Evolutionary conservation across 2,113 vertebrate species (phyloP).

Genomic region (Chlamydotis undulata): DNA sequence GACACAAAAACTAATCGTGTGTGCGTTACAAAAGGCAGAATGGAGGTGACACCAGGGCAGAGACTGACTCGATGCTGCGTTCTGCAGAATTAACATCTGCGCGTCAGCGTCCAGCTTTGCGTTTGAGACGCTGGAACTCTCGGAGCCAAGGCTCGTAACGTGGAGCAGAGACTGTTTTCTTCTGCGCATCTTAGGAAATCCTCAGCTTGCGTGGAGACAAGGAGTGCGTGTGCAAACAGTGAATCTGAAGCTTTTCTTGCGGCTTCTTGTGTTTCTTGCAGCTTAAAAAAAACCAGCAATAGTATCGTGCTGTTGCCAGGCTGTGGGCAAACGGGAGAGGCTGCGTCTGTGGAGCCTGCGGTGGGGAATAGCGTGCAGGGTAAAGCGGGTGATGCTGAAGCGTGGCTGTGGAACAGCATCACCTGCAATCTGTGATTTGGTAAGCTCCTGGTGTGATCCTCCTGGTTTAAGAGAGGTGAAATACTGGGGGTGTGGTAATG

Average conservation of each 20-base stretch:
- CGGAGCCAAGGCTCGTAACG: neutral
- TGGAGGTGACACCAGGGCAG: neutral
- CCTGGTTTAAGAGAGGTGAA: neutral
- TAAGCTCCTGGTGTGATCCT: neutral
- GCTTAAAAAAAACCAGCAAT: neutral
- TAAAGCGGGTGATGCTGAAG: neutral
- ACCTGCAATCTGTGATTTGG: neutral
- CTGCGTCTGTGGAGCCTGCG: neutral
- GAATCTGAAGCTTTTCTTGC: neutral
- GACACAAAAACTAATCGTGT: neutral
- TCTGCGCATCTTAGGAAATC: neutral
- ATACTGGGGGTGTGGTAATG: neutral
- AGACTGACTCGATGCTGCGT: neutral
- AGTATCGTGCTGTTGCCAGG: neutral
- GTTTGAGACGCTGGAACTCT: neutral
- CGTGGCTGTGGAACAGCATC: neutral
- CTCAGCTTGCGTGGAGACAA: neutral
- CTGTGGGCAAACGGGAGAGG: neutral
- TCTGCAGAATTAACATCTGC: neutral
- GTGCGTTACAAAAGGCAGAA: neutral
- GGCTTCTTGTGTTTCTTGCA: neutral
- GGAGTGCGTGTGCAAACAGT: accelerated
- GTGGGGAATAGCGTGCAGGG: neutral
- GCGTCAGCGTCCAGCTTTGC: neutral
- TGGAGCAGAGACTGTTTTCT: neutral